A percentile compares a stretch with the other conserved stretches of the same genome.
These are phyloP conservation scores for Smutsia temminckii DNA, from an alignment of 2,797 vertebrate species.

Conservation along the genomic window DNA sequence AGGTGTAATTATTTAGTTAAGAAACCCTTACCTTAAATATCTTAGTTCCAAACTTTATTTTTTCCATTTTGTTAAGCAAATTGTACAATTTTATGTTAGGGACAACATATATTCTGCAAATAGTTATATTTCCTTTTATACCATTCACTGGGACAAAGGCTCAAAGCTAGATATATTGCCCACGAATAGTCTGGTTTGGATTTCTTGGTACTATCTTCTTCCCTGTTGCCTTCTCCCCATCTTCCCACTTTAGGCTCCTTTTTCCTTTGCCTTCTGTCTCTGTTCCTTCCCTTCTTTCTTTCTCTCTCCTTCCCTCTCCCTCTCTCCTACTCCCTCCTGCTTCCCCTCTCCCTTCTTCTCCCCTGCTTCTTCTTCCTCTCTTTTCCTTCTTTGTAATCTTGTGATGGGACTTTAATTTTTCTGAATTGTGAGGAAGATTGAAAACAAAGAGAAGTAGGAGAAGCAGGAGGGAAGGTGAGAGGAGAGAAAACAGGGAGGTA, in stretches of 20 bases:
- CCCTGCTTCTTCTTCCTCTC: background rate
- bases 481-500: background rate
- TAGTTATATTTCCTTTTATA: background rate
- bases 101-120: background rate
- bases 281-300: background rate
- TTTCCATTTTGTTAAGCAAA: background rate
- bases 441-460: background rate
- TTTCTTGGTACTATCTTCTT: background rate
- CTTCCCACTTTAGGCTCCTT: background rate
- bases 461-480: background rate
- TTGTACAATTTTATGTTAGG: background rate
- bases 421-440: background rate
- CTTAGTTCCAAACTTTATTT: background rate
- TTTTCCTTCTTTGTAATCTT: background rate
- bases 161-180: background rate
- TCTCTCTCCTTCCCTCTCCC: accelerated
- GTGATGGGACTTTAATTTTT: background rate
- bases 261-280: background rate
- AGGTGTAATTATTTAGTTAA: background rate
- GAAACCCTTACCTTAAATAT: background rate
- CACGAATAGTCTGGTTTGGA: background rate
- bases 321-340: background rate
- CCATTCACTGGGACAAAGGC: background rate
- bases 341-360: background rate
- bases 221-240: background rate